Evolutionary conservation across 1,140 invertebrate genomes (phyloP), one percentile per base, ranked within the genome.

Genomic region (Megathymus violae): DNA sequence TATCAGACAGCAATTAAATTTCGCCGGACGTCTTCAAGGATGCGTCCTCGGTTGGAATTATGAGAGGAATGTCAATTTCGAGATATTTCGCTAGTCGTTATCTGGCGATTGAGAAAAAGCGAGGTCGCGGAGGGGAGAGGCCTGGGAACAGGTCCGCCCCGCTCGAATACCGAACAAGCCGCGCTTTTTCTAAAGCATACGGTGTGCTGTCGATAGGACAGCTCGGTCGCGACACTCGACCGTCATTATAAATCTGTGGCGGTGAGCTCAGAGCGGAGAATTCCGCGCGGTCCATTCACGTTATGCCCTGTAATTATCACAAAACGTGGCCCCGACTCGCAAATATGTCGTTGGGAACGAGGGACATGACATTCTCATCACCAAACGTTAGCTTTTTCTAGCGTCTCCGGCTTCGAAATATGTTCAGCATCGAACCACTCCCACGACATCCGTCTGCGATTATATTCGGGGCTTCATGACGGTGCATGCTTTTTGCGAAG

Each of bases 281-380:
- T 90, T 88, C 88, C 77, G 40, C 66, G 78, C 82, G 83, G 67
- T 71, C 83, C 84, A 62, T 54, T 71, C 80, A 84, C 85, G 85
- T 89, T 88, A 86, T 86, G 84, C 79, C 68, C 80, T 79, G 85
- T 85, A 90, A 90, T 90, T 89, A 89, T 84, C 81, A 78, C 85
- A 87, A 86, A 88, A 90, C 85, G 82, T 78, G 71, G 77, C 75
- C 78, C 72, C 83, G 82, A 80, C 83, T 88, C 88, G 80, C 82
- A 88, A 82, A 88, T 90, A 90, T 90, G 85, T 90, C 88, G 88
- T 88, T 71, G 85, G 75, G 78, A 88, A 86, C 85, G 80, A 78
- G 67, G 77, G 83, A 90, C 88, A 90, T 90, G 88, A 90, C 88
- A 86, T 88, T 88, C 85, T 88, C 85, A 88, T 90, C 88, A 90